These are phyloP conservation scores for Microctonus hyperodae DNA, from an alignment of 2,888 invertebrate genomes.

Conservation along the genomic window DNA sequence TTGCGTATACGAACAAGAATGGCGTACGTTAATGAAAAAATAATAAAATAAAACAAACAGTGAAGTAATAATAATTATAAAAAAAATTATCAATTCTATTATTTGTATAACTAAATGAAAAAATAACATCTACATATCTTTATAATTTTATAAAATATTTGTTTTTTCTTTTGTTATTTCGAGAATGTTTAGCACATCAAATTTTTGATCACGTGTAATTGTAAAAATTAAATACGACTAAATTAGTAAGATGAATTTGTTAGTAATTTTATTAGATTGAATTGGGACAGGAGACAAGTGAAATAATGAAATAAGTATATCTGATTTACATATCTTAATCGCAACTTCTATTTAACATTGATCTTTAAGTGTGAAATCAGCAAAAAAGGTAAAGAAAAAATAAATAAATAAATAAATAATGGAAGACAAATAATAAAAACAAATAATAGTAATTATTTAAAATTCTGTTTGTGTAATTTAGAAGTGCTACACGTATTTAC, in stretches of 20 bases:
- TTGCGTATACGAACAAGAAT: slow-evolving; percentile 4
- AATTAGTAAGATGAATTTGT: background rate
- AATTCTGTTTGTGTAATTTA: slow-evolving; percentile 1
- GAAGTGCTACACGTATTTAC: slow-evolving; percentile 23
- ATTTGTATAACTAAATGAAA: background rate
- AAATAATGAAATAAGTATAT: background rate
- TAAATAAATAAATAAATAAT: background rate
- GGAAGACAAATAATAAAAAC: too few relatives aligned
- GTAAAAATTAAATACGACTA: background rate
- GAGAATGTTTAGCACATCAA: slow-evolving; percentile 4
- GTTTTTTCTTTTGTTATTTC: background rate
- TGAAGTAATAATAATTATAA: too few relatives aligned
- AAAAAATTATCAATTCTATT: background rate
- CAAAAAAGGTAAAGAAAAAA: background rate
- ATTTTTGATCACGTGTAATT: slow-evolving; percentile 18
- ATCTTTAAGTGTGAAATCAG: background rate
- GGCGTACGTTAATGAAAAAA: background rate
- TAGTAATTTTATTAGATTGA: background rate
- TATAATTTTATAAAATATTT: background rate
- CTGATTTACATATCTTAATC: background rate
- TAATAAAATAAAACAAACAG: background rate
- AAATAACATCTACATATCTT: background rate
- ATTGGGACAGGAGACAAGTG: background rate
- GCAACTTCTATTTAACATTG: background rate
- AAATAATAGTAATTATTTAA: slow-evolving; percentile 5